These are phyloP conservation scores for Drosophila mayri DNA, from an alignment of 1,140 invertebrate genomes.

Conservation along the genomic window DNA sequence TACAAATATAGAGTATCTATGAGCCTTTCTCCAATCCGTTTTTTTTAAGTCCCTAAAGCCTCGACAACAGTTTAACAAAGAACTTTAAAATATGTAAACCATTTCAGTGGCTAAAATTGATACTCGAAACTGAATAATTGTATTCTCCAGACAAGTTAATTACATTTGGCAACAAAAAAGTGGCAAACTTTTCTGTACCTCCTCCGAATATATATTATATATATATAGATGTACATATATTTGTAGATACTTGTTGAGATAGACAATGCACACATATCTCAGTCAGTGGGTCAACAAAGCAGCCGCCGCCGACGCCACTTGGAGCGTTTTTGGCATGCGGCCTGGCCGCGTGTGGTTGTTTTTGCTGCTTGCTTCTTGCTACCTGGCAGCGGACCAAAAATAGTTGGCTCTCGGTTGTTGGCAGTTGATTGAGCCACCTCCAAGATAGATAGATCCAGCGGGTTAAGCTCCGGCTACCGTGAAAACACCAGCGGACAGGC, in stretches of 20 bases:
- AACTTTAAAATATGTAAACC: conserved; percentile 21
- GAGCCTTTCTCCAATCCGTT: too few relatives aligned
- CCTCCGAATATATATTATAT: conserved; percentile 5
- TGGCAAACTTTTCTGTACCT: conserved; percentile 40
- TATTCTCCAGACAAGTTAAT: conserved; percentile 40
- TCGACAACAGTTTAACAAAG: conserved; percentile 1
- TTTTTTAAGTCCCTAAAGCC: not conserved
- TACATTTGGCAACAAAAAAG: conserved; percentile 47
- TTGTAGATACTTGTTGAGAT: conserved; percentile 41
- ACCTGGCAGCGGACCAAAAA: conserved; percentile 74
- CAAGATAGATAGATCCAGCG: conserved; percentile 46
- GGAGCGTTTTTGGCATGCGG: conserved; percentile 75
- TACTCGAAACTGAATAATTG: conserved; percentile 23
- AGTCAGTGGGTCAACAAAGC: conserved; percentile 80
- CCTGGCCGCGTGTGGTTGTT: conserved; percentile 37
- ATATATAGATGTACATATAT: not conserved
- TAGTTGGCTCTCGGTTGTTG: conserved; percentile 48
- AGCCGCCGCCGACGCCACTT: conserved; percentile 58
- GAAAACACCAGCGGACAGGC: conserved; percentile 32
- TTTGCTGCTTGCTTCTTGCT: conserved; percentile 22
- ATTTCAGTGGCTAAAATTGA: conserved; percentile 26
- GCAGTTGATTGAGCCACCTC: conserved; percentile 70
- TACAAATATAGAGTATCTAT: too few relatives aligned
- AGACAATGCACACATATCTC: conserved; percentile 59
- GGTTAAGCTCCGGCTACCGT: conserved; percentile 42